These are phyloP conservation scores for Lathamus discolor DNA, from an alignment of 2,113 vertebrate genomes.

Conservation along the genomic window DNA sequence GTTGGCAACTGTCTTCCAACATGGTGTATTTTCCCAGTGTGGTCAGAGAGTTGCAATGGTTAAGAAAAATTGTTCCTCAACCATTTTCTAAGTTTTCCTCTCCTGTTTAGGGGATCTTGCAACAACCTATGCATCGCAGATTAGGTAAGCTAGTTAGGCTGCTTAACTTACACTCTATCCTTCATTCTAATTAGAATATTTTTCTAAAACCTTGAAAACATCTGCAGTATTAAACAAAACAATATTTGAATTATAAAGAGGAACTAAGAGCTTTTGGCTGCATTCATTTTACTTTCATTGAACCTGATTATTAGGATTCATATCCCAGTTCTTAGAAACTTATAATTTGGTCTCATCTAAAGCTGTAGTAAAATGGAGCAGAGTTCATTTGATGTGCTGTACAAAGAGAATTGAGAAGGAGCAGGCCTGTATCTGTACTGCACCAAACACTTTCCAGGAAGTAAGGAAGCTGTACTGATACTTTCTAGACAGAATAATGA, in stretches of 20 bases:
- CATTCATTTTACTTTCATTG: neutral
- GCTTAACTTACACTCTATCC: neutral
- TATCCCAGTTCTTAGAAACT: neutral
- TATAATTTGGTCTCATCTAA: neutral
- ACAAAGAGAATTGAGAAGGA: neutral
- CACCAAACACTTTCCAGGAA: conserved; percentile 19
- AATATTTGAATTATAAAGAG: neutral
- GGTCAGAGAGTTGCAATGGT: neutral
- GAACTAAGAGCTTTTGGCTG: neutral
- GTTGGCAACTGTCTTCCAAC: neutral
- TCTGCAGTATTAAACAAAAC: neutral
- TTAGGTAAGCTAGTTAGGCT: neutral
- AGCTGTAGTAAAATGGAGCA: neutral
- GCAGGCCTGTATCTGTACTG: neutral
- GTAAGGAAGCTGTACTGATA: neutral
- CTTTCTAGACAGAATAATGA: conserved; percentile 33
- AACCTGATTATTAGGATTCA: neutral
- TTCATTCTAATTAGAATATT: neutral
- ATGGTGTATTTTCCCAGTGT: neutral
- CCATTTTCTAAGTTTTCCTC: neutral
- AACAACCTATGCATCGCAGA: neutral
- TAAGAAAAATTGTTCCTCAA: neutral
- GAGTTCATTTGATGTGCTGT: neutral
- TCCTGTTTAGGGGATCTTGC: neutral
- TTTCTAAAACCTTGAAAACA: conserved; percentile 3